Evolutionary conservation across 2,888 invertebrate genomes (phyloP).

Genomic region (Erynnis tages): DNA sequence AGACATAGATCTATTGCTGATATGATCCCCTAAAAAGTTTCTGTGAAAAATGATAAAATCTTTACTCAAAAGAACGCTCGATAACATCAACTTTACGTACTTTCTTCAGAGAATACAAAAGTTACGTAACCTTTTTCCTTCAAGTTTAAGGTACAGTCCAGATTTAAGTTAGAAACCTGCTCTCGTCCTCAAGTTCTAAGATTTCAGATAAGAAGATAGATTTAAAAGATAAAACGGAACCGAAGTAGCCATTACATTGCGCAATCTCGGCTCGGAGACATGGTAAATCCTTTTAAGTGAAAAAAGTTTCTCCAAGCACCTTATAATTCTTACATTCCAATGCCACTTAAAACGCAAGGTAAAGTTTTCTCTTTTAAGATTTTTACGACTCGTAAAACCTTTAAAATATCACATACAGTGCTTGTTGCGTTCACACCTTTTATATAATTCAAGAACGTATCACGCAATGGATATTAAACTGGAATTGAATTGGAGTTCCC

Average conservation of each 20-base stretch:
- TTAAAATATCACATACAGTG: background rate
- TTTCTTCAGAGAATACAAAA: background rate
- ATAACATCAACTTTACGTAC: background rate
- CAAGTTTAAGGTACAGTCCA: background rate
- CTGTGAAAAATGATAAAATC: too few relatives aligned
- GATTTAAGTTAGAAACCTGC: background rate
- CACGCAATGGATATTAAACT: background rate
- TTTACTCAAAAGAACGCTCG: background rate
- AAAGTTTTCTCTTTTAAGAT: background rate
- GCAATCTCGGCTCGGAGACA: slow-evolving; percentile 6
- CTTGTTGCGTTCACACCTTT: background rate
- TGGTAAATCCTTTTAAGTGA: slow-evolving; percentile 14
- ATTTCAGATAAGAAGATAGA: slow-evolving; percentile 13
- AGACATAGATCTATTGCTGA: too few relatives aligned
- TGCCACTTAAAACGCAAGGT: background rate
- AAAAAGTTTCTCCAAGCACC: slow-evolving; percentile 13
- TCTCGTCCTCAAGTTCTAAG: slow-evolving; percentile 1
- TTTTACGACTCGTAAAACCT: background rate
- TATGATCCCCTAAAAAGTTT: too few relatives aligned
- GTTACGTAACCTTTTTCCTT: background rate
- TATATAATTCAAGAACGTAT: background rate
- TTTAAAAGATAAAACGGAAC: slow-evolving; percentile 13
- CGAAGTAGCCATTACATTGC: slow-evolving; percentile 15
- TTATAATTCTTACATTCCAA: slow-evolving; percentile 10
- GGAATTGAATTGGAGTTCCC: background rate